A percentile compares a stretch with the other conserved stretches of the same genome.
phyloP scores from a whole-genome alignment of 2,797 vertebrate species.

The Leptoclinus maculatus region DNA sequence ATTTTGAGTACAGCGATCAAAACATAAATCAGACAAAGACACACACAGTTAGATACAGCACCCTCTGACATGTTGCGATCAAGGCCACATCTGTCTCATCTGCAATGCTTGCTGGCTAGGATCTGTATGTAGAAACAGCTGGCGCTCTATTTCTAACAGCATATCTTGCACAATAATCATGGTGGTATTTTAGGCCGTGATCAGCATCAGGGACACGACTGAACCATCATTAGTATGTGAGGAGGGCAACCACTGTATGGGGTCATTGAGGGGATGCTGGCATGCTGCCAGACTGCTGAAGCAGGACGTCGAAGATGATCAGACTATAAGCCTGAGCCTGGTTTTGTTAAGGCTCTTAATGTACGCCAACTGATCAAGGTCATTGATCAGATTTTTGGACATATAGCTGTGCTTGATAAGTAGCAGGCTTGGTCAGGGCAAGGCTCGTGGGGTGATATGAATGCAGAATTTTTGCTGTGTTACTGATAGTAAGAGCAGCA shows the following conservation, averaged over 20 bases:
- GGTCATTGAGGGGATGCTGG: constrained; percentile 37
- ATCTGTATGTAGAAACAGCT: constrained; percentile 26
- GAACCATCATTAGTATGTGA: constrained; percentile 45
- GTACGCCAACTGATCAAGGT: background rate
- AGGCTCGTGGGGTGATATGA: constrained; percentile 3
- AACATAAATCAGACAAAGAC: background rate
- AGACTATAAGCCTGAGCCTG: background rate
- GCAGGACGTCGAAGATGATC: constrained; percentile 3
- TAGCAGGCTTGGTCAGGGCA: background rate
- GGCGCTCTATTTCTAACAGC: constrained; percentile 30
- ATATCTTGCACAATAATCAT: constrained; percentile 31
- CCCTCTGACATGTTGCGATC: background rate
- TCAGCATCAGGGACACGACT: constrained; percentile 8
- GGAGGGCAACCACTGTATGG: constrained; percentile 15
- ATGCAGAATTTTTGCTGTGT: constrained; percentile 19
- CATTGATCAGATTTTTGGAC: constrained; percentile 14
- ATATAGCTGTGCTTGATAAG: constrained; percentile 15
- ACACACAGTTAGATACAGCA: background rate
- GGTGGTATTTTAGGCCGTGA: constrained; percentile 35
- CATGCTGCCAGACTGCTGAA: constrained; percentile 14
- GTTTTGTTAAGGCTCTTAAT: constrained; percentile 5
- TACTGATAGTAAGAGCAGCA: constrained; percentile 19
- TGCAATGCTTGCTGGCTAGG: constrained; percentile 17
- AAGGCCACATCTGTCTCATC: constrained; percentile 37
- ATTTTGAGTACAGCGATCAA: no score